Percentiles rank a stretch among this genome's conserved stretches.
Evolutionary conservation across 2,113 vertebrate species (phyloP).

Genomic region (Recurvirostra avosetta): DNA sequence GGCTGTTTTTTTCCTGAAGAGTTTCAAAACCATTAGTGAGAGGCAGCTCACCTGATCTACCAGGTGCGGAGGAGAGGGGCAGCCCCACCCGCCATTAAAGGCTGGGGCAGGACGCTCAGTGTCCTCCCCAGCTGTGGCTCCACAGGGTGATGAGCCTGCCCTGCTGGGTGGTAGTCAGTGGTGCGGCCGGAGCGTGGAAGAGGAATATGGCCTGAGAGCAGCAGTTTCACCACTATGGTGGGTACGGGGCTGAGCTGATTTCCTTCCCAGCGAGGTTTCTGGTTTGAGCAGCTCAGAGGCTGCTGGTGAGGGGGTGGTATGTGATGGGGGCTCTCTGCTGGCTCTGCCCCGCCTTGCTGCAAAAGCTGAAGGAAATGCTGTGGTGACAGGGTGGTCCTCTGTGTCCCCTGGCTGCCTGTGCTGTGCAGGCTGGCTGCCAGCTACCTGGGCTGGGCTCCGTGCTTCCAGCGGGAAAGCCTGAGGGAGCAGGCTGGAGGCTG

Average conservation of each 20-base stretch:
- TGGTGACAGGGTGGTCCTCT: fast-evolving
- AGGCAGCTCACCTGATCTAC: fast-evolving
- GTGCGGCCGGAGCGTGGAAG: fast-evolving
- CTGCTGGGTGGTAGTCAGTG: neutral
- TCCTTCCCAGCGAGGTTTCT: fast-evolving
- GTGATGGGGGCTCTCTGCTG: neutral
- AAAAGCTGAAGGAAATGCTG: neutral
- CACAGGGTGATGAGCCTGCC: fast-evolving
- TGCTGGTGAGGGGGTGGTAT: fast-evolving
- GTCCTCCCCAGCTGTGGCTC: fast-evolving
- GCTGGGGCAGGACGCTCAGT: fast-evolving
- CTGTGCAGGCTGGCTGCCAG: fast-evolving
- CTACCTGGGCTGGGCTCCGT: fast-evolving
- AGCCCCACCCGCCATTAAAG: neutral
- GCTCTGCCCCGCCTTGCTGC: fast-evolving
- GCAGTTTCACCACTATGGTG: neutral
- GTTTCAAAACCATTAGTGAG: neutral
- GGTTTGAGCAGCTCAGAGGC: neutral
- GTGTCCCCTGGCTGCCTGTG: neutral
- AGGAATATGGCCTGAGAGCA: fast-evolving
- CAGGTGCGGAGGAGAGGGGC: neutral
- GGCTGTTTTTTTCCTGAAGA: neutral
- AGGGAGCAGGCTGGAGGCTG: neutral
- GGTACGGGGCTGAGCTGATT: neutral
- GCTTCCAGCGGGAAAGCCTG: fast-evolving